Base-by-base conservation (phyloP, 2,797 vertebrate species). In the Pempheris klunzingeri region DNA sequence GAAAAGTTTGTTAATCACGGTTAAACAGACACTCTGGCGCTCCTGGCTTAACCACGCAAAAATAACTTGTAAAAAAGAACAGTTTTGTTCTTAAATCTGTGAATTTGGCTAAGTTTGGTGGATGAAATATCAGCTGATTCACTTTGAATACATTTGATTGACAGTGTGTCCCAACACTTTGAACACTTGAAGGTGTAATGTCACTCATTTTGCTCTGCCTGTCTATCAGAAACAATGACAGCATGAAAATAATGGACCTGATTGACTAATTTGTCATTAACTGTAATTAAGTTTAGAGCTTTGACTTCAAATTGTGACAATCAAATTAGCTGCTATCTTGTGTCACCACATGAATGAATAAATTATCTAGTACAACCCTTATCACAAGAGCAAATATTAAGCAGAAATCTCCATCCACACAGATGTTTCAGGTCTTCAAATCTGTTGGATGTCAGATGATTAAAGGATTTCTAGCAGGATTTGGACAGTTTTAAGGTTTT, bases 151-250 rank as follows among this genome's bases (percentile, higher is more conserved):
- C 24, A 24, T 49, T 47, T 80, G 55, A 81, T 1, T 71, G 64
- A 60, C 64, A 68, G 65, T 32, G 43, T 57, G 32, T 57, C 54
- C 76, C 11, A 14, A 39, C 39, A 49, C 3, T 44, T 38, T 61
- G 13, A 62, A 41, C 7, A 63, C 32, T 64, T 64, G 9, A 34
- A 64, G 28, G 65, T 71, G 4, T 28, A 20, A 32, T 63, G 20
- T 57, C 5, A 38, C n/a, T 64, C 34, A 11, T n/a, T 57, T 20
- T 39, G 34, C 44, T 50, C 26, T 28, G 39, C 17, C 53, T 52
- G 38, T 72, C 85, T n/a, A 47, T 73, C 57, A 79, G 24, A 52
- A 78, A 62, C 64, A 71, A 49, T 70, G 32, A 57, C 64, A 86
- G 59, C 62, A 36, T 59, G 12, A 54, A 54, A 38, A 60, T 36